These are phyloP conservation scores for Machimus rusticus DNA, from an alignment of 2,888 invertebrate genomes.

Conservation along the genomic window DNA sequence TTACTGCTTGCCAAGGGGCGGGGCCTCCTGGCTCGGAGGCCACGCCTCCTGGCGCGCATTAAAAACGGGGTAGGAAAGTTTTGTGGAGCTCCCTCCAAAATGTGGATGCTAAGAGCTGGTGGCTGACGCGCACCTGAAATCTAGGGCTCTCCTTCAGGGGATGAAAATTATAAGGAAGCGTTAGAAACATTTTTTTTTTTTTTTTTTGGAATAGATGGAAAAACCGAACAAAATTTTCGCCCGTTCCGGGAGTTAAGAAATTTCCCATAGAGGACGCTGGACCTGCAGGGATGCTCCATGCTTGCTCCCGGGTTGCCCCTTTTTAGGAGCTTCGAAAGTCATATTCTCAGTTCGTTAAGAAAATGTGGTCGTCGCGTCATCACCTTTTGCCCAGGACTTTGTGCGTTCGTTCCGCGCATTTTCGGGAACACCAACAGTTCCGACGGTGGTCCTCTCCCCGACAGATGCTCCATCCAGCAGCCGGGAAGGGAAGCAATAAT, in stretches of 20 bases:
- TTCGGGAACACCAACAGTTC: neutral
- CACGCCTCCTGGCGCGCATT: neutral
- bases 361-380: conserved; percentile 42
- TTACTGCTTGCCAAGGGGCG: neutral
- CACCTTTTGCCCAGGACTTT: conserved; percentile 14
- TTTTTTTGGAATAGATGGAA: conserved; percentile 43
- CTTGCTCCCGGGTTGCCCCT: neutral
- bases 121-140: neutral
- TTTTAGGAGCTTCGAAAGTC: neutral
- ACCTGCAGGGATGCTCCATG: conserved; percentile 22
- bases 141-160: neutral
- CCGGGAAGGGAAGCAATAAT: conserved; percentile 26
- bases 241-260: neutral
- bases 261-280: conserved; percentile 26
- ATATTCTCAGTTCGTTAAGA: conserved; percentile 41
- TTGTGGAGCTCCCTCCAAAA: conserved; percentile 31
- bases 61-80: conserved; percentile 22
- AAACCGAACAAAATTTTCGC: conserved; percentile 27
- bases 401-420: conserved; percentile 10
- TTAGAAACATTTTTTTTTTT: too few relatives aligned
- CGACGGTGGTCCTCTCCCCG: neutral
- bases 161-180: neutral
- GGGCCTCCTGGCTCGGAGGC: neutral
- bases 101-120: conserved; percentile 34
- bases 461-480: neutral